Evolutionary conservation across 2,888 invertebrate species (phyloP).

Genomic region (Noctua fimbriata): DNA sequence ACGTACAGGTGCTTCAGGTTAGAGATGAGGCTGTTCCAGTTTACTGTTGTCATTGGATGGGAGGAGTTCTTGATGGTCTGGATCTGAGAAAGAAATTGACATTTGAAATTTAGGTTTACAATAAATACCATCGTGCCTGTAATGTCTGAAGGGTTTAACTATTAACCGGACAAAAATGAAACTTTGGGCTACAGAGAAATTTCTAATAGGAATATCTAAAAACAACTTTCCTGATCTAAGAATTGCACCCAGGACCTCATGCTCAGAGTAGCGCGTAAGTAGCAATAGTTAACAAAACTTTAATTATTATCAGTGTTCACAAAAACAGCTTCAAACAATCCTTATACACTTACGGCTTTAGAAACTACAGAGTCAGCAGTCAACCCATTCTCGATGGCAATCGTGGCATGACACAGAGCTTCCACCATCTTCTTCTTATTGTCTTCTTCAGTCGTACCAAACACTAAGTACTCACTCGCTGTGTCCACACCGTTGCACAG

Average conservation of each 20-base stretch:
- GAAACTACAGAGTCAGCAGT: slow-evolving; percentile 77
- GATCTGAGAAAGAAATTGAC: slow-evolving; percentile 68
- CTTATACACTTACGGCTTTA: slow-evolving; percentile 79
- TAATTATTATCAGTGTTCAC: not conserved
- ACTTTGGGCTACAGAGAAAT: not conserved
- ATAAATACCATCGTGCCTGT: not conserved
- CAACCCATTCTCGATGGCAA: slow-evolving; percentile 79
- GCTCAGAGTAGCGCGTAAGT: not conserved
- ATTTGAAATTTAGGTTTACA: not conserved
- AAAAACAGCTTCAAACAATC: not conserved
- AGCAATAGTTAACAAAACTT: not conserved
- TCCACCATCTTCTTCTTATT: slow-evolving; percentile 65
- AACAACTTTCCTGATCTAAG: not conserved
- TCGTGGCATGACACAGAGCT: slow-evolving; percentile 78
- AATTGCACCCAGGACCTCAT: not conserved
- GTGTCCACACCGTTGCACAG: slow-evolving; percentile 78
- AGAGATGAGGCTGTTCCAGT: slow-evolving; percentile 83
- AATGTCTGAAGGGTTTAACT: not conserved
- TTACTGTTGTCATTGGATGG: slow-evolving; percentile 70
- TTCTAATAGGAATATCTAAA: not conserved
- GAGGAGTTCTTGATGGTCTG: slow-evolving; percentile 70
- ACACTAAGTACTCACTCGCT: slow-evolving; percentile 74
- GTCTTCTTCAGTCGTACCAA: slow-evolving; percentile 68
- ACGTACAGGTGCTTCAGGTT: slow-evolving; percentile 79
- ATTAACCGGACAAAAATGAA: not conserved